Conservation (phyloP, 2,113 vertebrate genomes). For the Raja brachyura region DNA sequence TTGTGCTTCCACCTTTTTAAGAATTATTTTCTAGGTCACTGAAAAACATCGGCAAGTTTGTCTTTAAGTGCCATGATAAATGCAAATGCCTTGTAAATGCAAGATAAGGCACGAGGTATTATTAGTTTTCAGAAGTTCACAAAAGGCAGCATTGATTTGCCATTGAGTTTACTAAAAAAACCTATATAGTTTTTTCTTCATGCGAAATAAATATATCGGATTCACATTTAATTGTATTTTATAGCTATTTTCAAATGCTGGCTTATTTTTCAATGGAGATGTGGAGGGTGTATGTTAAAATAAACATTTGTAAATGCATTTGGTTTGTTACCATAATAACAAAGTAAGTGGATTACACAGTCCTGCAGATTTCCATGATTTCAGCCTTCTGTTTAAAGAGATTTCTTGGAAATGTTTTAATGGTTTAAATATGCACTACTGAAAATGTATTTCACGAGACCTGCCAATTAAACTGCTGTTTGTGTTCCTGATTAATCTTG, state of each 20-base stretch:
- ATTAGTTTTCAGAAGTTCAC: neutral
- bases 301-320: neutral
- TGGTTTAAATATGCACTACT: neutral
- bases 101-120: neutral
- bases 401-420: neutral
- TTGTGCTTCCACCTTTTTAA: neutral
- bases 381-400: neutral
- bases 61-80: slow-evolving; percentile 5
- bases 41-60: neutral
- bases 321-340: neutral
- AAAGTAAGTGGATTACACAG: slow-evolving; percentile 9
- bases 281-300: neutral
- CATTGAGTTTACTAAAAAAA: neutral
- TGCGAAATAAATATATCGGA: neutral
- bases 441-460: neutral
- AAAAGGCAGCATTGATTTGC: neutral
- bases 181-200: neutral
- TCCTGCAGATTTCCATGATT: neutral
- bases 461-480: neutral
- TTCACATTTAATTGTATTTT: neutral
- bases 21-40: neutral
- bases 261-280: neutral
- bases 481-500: neutral
- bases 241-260: neutral
- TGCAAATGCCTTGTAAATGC: neutral